Evolutionary conservation across 64 coral and sea anemone genomes (phyloP).

Genomic region (Montipora sp.): DNA sequence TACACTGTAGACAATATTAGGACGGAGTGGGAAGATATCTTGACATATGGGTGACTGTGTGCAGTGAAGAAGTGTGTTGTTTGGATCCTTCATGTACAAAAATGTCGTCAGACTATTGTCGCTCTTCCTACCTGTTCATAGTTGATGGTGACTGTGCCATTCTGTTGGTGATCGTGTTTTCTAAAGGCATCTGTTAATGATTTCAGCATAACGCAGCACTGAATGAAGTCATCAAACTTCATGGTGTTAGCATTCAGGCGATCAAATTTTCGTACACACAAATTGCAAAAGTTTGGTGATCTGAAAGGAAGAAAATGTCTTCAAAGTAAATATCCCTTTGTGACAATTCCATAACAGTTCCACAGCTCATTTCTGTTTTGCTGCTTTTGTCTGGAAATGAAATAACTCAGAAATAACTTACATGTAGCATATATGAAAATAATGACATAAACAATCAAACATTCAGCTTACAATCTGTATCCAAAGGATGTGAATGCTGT

Average conservation of each 20-base stretch:
- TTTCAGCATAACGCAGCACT: constrained; percentile 99
- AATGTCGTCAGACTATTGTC: too few relatives aligned
- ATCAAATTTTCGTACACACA: constrained; percentile 99
- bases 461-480: constrained; percentile 88
- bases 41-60: too few relatives aligned
- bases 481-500: constrained; percentile 91
- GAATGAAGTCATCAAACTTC: constrained; percentile 99
- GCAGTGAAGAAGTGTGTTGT: too few relatives aligned
- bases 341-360: background rate
- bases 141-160: constrained; percentile 84
- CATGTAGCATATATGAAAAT: background rate
- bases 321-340: too few relatives aligned
- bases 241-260: constrained; percentile 80
- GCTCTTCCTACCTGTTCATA: constrained; percentile 90
- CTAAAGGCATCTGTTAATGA: constrained; percentile 97
- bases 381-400: background rate
- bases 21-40: too few relatives aligned
- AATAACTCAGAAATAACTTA: background rate
- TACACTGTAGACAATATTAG: too few relatives aligned
- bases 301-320: constrained; percentile 45
- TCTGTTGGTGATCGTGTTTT: constrained; percentile 83
- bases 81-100: too few relatives aligned
- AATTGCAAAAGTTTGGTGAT: constrained; percentile 76
- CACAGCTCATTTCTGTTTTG: background rate
- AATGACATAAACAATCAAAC: constrained; percentile 16